Base-by-base conservation (phyloP, 1,140 invertebrate species). In the Cardiocondyla obscurior region DNA sequence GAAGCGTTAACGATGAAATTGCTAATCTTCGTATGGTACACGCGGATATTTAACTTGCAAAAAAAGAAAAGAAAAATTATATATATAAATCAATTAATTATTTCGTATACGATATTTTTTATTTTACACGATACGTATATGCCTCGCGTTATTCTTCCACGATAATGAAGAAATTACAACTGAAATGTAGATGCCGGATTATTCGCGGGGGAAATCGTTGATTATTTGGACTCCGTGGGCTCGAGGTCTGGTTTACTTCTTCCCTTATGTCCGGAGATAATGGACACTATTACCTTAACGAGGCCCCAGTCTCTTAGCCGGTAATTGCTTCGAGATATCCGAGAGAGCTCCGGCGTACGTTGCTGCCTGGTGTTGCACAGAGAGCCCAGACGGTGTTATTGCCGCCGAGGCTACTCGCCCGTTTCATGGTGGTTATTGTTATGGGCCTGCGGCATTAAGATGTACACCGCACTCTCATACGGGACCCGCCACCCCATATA, bases 211-310 rank as follows among this genome's bases (percentile, higher is more conserved):
- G 64, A 84, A 36, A 73, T 82, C 88, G 90, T 88, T 89, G 91
- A 92, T 91, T 92, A 92, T 91, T 88, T 88, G 85, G 64, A 73
- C 58, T 84, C 67, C 76, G 67, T 83, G 85, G 69, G 81, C 89
- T 90, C 85, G 84, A 81, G 84, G 85, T 92, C 90, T 92, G 91
- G 83, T 92, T 93, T 91, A 91, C 90, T 92, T 93, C 91, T 92
- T 92, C 90, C 87, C 88, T 90, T 90, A 90, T 90, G 87, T 85
- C 69, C 87, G 62, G 85, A 91, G 91, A 93, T 93, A 93, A 93
- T 93, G 92, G 92, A 91, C 90, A 93, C 92, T 91, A 93, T 93
- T 94, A 93, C 90, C 92, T 92, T 92, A 93, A 93, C 90, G 93
- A 93, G 92, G 88, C 90, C 87, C 89, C 88, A 91, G 91, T 91